Base-by-base conservation (phyloP, 2,888 invertebrate species). In the Apotomis turbidana region DNA sequence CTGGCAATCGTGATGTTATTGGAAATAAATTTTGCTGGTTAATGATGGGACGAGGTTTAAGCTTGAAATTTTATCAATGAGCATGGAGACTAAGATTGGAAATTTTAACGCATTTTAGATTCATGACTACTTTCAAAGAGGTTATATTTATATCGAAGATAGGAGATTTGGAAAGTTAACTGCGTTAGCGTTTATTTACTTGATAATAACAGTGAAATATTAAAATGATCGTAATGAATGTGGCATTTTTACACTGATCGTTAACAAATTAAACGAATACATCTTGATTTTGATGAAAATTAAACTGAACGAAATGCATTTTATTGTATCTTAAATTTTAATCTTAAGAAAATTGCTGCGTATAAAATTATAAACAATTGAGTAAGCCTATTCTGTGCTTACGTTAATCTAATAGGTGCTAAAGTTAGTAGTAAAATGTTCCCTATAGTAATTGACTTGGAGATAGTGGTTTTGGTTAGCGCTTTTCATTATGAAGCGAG, bases 371-470 rank as follows among this genome's bases (percentile, higher is more conserved):
- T 91, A 91, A 93, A 93, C 87, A 82, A 85, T 84, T 71, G 83
- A 83, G 91, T 92, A 91, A 91, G 92, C 90, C 89, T 93, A 91
- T 84, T 82, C 83, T 80, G 86, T 84, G 91, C 91, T 93, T 93
- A 93, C 90, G 77, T 87, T 79, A 80, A 70, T 79, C 85, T 92
- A 91, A 86, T 91, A 93, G 89, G 89, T 91, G 91, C 92, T 93
- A 89, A 80, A 91, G 87, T 90, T 91, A 90, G 88, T 94, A 94
- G 94, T 94, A 94, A 94, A 94, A 95, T 96, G 96, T 96, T 96
- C 96, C 96, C 96, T 96, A 96, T 94, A 95, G 94, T 96, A 96
- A 96, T 96, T 96, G 96, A 96, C 96, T 95, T 96, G 95, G 95
- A 96, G 95, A 95, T 95, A 95, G 95, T 94, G 93, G 91, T 86